phyloP scores from a whole-genome alignment of 1,140 invertebrate genomes.

The Achroia grisella region DNA sequence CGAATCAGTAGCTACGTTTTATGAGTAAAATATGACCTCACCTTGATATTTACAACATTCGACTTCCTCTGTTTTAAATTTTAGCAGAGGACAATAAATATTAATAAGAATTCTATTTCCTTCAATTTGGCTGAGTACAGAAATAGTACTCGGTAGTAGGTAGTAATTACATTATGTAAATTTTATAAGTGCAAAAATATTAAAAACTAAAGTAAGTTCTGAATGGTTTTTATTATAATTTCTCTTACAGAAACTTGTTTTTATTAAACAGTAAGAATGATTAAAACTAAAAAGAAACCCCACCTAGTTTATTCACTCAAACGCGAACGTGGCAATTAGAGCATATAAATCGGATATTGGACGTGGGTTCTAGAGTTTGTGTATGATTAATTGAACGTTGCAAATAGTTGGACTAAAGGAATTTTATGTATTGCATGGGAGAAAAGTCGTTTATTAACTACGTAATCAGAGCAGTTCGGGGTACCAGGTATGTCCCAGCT shows the following conservation, averaged over 20 bases:
- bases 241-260: too few species aligned
- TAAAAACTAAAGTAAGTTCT: too few species aligned
- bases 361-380: constrained; percentile 26
- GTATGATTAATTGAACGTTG: constrained; percentile 23
- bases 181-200: too few species aligned
- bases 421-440: constrained; percentile 15
- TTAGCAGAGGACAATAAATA: too few species aligned
- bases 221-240: too few species aligned
- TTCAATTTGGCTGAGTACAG: too few species aligned
- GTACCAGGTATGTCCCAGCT: constrained; percentile 11
- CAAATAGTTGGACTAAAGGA: constrained; percentile 17
- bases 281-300: constrained; percentile 11
- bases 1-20: too few species aligned
- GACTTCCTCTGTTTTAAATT: constrained; percentile 41
- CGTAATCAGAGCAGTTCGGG: constrained; percentile 55
- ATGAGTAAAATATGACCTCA: constrained; percentile 12
- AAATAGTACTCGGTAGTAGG: too few species aligned
- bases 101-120: too few species aligned
- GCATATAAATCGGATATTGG: constrained; percentile 45
- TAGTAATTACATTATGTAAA: too few species aligned
- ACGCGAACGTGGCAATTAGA: constrained; percentile 36
- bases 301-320: constrained; percentile 21
- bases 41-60: constrained; percentile 63
- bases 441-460: constrained; percentile 20
- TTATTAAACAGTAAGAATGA: too few species aligned